Percentiles rank a stretch among this genome's conserved stretches.
Evolutionary conservation across 2,797 vertebrate species (phyloP).

Genomic region (Sebastes taczanowskii): DNA sequence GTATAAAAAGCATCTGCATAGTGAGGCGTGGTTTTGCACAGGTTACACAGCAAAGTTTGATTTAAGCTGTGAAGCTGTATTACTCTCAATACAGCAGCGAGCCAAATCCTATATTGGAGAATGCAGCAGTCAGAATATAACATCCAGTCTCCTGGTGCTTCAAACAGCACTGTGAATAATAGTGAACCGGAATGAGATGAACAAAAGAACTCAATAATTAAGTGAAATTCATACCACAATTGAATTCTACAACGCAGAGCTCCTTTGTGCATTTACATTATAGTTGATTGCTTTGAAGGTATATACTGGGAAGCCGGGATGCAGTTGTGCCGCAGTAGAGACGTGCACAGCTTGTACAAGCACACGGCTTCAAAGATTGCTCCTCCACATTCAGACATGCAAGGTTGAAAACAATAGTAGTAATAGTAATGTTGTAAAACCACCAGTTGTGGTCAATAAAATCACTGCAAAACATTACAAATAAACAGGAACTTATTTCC

Average conservation of each 20-base stretch:
- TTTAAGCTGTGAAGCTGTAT: background rate
- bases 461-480: no score
- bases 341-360: background rate
- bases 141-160: constrained; percentile 22
- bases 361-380: background rate
- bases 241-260: constrained; percentile 6
- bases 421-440: background rate
- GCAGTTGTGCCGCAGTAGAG: background rate
- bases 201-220: constrained; percentile 16
- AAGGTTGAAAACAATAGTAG: background rate
- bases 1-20: background rate
- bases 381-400: background rate
- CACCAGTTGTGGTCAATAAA: no score
- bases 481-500: no score
- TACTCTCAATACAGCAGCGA: constrained; percentile 2
- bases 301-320: background rate
- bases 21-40: background rate
- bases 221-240: constrained; percentile 1
- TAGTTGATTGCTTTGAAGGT: constrained; percentile 24
- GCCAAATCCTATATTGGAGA: constrained; percentile 25
- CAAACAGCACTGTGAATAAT: constrained; percentile 2
- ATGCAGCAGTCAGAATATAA: constrained; percentile 20
- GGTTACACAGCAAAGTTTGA: background rate
- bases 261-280: constrained; percentile 6
- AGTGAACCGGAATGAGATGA: background rate